phyloP scores from a whole-genome alignment of 2,888 invertebrate species.

The Troglohyphantes excavatus region DNA sequence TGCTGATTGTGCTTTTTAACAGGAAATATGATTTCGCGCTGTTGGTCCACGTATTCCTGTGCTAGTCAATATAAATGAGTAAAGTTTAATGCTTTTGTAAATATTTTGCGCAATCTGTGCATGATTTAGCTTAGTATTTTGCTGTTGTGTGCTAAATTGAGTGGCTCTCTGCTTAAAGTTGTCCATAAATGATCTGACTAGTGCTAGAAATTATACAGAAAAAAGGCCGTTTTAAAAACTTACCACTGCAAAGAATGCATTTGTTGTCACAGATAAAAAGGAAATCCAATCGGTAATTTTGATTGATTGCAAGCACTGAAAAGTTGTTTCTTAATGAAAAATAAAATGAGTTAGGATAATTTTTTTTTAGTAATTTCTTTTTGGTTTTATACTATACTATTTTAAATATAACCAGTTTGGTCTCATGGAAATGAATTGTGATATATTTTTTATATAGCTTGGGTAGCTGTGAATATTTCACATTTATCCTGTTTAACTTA shows the following conservation, averaged over 20 bases:
- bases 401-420: neutral
- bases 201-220: neutral
- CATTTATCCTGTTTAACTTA: neutral
- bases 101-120: constrained; percentile 31
- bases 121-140: constrained; percentile 49
- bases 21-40: constrained; percentile 34
- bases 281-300: neutral
- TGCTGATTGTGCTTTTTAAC: constrained; percentile 32
- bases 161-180: constrained; percentile 43
- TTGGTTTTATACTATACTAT: neutral
- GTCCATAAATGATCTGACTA: constrained; percentile 39
- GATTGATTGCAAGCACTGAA: neutral
- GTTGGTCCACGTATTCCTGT: constrained; percentile 37
- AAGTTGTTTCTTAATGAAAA: neutral
- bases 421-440: neutral
- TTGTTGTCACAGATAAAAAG: neutral
- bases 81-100: constrained; percentile 49
- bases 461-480: neutral
- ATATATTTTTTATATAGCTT: neutral
- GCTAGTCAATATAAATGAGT: constrained; percentile 64
- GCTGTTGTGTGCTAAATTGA: constrained; percentile 36
- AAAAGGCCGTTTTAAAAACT: neutral
- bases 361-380: neutral
- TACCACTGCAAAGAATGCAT: neutral
- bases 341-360: neutral